Conservation (phyloP, 2,113 vertebrate species). For the Struthio camelus region DNA sequence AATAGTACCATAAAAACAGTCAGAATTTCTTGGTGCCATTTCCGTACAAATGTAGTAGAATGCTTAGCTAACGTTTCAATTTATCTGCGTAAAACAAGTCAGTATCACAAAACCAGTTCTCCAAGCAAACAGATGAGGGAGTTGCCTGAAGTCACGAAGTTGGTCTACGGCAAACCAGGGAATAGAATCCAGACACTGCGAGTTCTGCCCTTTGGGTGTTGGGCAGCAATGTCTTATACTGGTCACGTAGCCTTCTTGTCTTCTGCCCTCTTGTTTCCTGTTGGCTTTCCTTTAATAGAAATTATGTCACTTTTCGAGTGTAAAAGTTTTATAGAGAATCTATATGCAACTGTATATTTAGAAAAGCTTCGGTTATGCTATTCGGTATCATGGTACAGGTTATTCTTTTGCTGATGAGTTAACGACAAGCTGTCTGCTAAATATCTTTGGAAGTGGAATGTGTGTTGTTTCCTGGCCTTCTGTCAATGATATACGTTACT, state of each 20-base stretch:
- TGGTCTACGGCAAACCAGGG: neutral
- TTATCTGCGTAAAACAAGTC: neutral
- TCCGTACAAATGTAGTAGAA: neutral
- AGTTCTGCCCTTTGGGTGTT: neutral
- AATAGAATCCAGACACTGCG: neutral
- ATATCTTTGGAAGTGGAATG: neutral
- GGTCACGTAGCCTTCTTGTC: neutral
- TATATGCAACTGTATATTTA: neutral
- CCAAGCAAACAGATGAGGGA: neutral
- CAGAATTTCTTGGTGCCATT: neutral
- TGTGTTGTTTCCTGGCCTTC: neutral
- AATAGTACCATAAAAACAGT: neutral
- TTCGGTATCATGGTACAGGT: neutral
- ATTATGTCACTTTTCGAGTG: neutral
- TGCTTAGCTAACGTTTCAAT: neutral
- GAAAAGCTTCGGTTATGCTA: neutral
- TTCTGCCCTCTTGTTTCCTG: neutral
- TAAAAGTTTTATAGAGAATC: neutral
- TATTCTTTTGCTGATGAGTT: neutral
- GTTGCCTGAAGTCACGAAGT: neutral
- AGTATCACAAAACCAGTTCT: neutral
- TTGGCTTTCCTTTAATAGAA: neutral
- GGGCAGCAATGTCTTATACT: neutral
- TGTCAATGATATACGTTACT: neutral
- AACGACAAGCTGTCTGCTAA: neutral